Evolutionary conservation across 1,140 invertebrate species (phyloP), one percentile per base, ranked within the genome.

Genomic region (Bilobella aurantiaca): DNA sequence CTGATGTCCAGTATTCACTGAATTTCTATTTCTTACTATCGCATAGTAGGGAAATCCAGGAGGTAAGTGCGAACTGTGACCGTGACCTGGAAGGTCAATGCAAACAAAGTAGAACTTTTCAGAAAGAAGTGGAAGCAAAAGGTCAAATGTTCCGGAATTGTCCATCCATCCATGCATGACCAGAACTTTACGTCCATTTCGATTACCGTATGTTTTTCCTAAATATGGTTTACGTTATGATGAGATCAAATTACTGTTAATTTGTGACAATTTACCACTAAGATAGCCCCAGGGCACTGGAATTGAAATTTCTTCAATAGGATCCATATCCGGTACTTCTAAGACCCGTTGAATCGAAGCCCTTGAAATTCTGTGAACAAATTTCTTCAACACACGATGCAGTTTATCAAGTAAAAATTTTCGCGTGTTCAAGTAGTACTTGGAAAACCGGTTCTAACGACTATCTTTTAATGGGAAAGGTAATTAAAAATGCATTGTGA

Each of bases 121-220:
- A 18, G 42, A 42, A 8, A 47, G 30, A 3, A 53, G 31, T 53
- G 27, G 37, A 30, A 46, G 42, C 3, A 63, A 8, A 25, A 53
- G 42, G 47, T 63, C 62, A 53, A 63, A 63, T 21, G 30, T 63
- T 28, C 62, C 62, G 46, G n/a, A 37, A 25, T 63, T 63, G 27
- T 63, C 62, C 46, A 21, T 25, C 62, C 62, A 63, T 12, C 62
- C 62, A 29, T 63, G 62, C 23, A 63, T 30, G 47, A 37, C 62
- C 5, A 63, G 42, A 28, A 63, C 62, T 8, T 21, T 25, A 2
- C 27, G 21, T 16, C 62, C 62, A 16, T 29, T 63, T 53, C 8
- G 23, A 53, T 47, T 53, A n/a, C 62, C 62, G 21, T 46, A 63
- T 29, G 62, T 29, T 29, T 63, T 63, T 16, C 62, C 62, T 63